Conservation (phyloP, 2,888 invertebrate species). For the Agrotis segetum region DNA sequence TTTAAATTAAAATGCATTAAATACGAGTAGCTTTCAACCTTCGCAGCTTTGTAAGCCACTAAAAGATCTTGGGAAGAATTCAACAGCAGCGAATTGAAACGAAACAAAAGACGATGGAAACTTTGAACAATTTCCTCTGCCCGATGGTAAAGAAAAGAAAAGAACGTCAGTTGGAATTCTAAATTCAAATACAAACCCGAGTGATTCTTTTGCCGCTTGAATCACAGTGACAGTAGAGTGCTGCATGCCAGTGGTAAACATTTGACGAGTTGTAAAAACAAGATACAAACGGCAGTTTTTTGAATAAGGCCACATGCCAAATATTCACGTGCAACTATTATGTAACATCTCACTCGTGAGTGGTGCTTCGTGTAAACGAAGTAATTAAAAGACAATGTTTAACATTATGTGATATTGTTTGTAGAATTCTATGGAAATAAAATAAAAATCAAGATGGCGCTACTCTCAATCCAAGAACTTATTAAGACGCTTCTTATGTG, state of each 20-base stretch:
- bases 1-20: constrained; percentile 44
- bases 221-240: background rate
- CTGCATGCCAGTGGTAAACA: background rate
- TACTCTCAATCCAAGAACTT: too few species aligned
- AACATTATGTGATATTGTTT: too few species aligned
- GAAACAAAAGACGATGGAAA: constrained; percentile 30
- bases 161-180: background rate
- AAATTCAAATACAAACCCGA: constrained; percentile 12
- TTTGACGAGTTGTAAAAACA: background rate
- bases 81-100: constrained; percentile 33
- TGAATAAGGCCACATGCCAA: too few species aligned
- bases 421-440: too few species aligned
- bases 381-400: too few species aligned
- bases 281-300: too few species aligned
- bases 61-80: constrained; percentile 55
- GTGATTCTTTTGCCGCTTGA: background rate
- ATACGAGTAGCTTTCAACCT: constrained; percentile 21
- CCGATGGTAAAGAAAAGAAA: background rate
- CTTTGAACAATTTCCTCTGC: constrained; percentile 28
- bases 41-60: constrained; percentile 35
- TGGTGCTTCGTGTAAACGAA: too few species aligned
- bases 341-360: too few species aligned
- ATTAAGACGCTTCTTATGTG: too few species aligned
- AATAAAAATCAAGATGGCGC: too few species aligned
- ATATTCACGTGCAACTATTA: too few species aligned